These are phyloP conservation scores for Blastobasis adustella DNA, from an alignment of 2,888 invertebrate genomes.

Conservation along the genomic window DNA sequence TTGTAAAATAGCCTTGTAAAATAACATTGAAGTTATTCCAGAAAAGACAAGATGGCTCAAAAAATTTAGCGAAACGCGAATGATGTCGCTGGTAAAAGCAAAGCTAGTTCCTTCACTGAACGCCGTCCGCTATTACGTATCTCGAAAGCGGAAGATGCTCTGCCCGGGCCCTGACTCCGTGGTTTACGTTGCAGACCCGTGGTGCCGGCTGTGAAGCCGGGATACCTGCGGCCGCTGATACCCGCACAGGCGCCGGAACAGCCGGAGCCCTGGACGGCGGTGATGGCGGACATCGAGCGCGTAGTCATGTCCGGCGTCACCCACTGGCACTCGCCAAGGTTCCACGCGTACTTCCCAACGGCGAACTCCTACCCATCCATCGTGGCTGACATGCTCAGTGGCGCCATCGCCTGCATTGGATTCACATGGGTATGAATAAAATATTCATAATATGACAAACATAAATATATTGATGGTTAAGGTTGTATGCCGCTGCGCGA, in stretches of 20 bases:
- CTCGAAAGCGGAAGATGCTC: not conserved
- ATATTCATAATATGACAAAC: no score
- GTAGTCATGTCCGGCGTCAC: conserved; percentile 99
- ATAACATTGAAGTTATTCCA: not conserved
- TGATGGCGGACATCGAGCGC: conserved; percentile 94
- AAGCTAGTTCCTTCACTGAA: no score
- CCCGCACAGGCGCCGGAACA: conserved; percentile 89
- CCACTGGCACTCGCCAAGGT: conserved; percentile 97
- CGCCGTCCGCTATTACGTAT: no score
- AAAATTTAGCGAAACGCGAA: not conserved
- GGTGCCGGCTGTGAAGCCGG: conserved; percentile 93
- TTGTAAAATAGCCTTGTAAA: not conserved
- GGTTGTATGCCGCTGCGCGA: no score
- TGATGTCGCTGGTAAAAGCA: not conserved
- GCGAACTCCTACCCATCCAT: conserved; percentile 95
- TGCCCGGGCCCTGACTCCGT: not conserved
- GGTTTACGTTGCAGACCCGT: conserved; percentile 78
- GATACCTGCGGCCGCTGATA: conserved; percentile 90
- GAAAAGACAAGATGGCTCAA: not conserved
- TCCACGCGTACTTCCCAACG: conserved; percentile 96
- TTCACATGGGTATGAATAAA: conserved; percentile 90
- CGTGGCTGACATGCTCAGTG: conserved; percentile 95
- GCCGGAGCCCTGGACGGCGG: conserved; percentile 92
- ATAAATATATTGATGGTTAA: no score
- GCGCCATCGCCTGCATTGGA: conserved; percentile 96